A percentile compares a stretch with the other conserved stretches of the same genome.
Conservation (phyloP, 2,797 vertebrate species). For the Danionella dracula region DNA sequence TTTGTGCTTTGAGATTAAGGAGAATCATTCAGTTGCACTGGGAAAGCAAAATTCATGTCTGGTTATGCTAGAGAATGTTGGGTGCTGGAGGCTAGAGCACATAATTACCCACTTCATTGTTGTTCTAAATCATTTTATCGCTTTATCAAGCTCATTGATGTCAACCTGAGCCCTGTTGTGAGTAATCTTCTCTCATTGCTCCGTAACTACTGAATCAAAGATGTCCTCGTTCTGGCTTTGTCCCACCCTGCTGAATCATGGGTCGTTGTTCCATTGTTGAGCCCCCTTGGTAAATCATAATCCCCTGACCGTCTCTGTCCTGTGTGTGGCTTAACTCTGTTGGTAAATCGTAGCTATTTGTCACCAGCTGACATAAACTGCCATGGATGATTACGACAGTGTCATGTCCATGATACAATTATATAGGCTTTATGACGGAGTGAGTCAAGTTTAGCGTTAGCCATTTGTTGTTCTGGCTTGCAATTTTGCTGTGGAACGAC, state of each 20-base stretch:
- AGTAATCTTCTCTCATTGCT: constrained; percentile 33
- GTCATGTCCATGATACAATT: constrained; percentile 53
- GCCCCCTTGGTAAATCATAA: constrained; percentile 48
- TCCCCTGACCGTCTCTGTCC: constrained; percentile 50
- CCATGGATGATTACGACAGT: constrained; percentile 49
- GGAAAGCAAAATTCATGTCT: not conserved
- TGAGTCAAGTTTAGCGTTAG: constrained; percentile 53
- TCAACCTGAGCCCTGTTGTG: constrained; percentile 13
- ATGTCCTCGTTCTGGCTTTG: constrained; percentile 38
- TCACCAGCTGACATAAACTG: constrained; percentile 51
- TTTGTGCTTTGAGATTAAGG: constrained; percentile 1
- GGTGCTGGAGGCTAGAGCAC: constrained; percentile 16
- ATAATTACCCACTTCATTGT: constrained; percentile 33
- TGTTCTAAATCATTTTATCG: constrained; percentile 31
- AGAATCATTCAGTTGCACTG: constrained; percentile 1
- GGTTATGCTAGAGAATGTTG: constrained; percentile 11
- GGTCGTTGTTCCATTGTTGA: constrained; percentile 33
- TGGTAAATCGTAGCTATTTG: constrained; percentile 49
- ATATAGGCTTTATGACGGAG: constrained; percentile 52
- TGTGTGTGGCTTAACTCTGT: constrained; percentile 49
- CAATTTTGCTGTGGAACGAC: constrained; percentile 29
- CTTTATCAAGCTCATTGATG: constrained; percentile 30
- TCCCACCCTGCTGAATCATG: constrained; percentile 42
- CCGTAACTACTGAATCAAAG: constrained; percentile 25
- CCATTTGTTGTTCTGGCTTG: constrained; percentile 37